Evolutionary conservation across 2,888 invertebrate species (phyloP).

Genomic region (Deilephila porcellus): DNA sequence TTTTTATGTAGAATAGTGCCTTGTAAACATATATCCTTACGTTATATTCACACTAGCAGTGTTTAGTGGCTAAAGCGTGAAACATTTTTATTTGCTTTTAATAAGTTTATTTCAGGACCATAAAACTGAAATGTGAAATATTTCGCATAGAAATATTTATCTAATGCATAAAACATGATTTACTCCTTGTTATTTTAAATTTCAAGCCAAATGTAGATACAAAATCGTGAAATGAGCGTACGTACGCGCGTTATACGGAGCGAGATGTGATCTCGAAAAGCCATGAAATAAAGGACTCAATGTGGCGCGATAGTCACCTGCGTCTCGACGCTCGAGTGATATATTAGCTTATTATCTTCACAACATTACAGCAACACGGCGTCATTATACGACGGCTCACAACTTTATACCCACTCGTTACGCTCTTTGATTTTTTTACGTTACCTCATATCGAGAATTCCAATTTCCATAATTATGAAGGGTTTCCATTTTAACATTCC

Average conservation of each 20-base stretch:
- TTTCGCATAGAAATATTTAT: slow-evolving; percentile 47
- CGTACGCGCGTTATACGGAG: slow-evolving; percentile 42
- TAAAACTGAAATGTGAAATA: slow-evolving; percentile 43
- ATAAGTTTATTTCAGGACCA: slow-evolving; percentile 52
- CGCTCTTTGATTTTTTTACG: slow-evolving; percentile 55
- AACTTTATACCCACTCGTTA: slow-evolving; percentile 50
- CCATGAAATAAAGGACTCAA: slow-evolving; percentile 63
- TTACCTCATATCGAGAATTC: slow-evolving; percentile 58
- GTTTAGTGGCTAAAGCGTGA: background rate
- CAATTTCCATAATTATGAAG: slow-evolving; percentile 72
- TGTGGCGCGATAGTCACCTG: slow-evolving; percentile 60
- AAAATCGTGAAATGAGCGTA: slow-evolving; percentile 69
- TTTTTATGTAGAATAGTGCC: too few species aligned
- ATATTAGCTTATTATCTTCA: slow-evolving; percentile 59
- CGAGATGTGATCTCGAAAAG: slow-evolving; percentile 63
- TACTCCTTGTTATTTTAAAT: background rate
- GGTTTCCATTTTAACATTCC: slow-evolving; percentile 62
- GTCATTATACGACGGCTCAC: slow-evolving; percentile 53
- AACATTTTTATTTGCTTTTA: background rate
- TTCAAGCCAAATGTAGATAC: slow-evolving; percentile 40
- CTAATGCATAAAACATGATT: slow-evolving; percentile 43
- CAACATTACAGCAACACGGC: slow-evolving; percentile 50
- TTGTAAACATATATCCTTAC: too few species aligned
- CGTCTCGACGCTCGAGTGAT: slow-evolving; percentile 47
- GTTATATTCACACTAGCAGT: background rate